Evolutionary conservation across 2,888 invertebrate species (phyloP).

Genomic region (Brachypterus glaber): DNA sequence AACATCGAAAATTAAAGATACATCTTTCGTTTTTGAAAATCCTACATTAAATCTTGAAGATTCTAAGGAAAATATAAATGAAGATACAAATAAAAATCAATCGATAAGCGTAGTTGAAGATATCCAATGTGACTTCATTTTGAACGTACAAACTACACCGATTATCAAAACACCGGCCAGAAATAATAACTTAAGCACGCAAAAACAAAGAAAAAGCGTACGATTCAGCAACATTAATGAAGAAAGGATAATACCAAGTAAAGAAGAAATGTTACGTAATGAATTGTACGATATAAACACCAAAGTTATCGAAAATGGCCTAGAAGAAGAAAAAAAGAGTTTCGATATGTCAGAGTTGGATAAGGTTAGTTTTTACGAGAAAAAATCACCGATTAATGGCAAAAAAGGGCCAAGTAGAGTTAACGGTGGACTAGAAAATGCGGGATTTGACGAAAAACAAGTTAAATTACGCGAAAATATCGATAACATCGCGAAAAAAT

Average conservation of each 20-base stretch:
- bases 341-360: conserved; percentile 16
- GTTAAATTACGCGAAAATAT: conserved; percentile 30
- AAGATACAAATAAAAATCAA: no score
- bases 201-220: conserved; percentile 24
- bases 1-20: conserved; percentile 14
- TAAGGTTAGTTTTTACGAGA: conserved; percentile 2
- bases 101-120: conserved; percentile 8
- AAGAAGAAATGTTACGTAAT: conserved; percentile 23
- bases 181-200: conserved; percentile 11
- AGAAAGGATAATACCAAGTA: conserved; percentile 31
- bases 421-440: conserved; percentile 25
- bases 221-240: conserved; percentile 31
- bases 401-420: conserved; percentile 15
- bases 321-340: conserved; percentile 15
- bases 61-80: no score
- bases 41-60: conserved; percentile 22
- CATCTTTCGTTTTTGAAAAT: conserved; percentile 20
- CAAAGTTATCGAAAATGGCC: conserved; percentile 16
- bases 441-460: conserved; percentile 24
- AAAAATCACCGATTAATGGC: conserved; percentile 9
- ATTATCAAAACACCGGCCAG: conserved; percentile 12
- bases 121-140: conserved; percentile 24
- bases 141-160: conserved; percentile 28
- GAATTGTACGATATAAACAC: conserved; percentile 22
- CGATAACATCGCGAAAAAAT: conserved; percentile 26